A percentile compares a stretch with the other conserved stretches of the same genome.
Conservation (phyloP, 1,140 invertebrate species). For the Anastrepha ludens region DNA sequence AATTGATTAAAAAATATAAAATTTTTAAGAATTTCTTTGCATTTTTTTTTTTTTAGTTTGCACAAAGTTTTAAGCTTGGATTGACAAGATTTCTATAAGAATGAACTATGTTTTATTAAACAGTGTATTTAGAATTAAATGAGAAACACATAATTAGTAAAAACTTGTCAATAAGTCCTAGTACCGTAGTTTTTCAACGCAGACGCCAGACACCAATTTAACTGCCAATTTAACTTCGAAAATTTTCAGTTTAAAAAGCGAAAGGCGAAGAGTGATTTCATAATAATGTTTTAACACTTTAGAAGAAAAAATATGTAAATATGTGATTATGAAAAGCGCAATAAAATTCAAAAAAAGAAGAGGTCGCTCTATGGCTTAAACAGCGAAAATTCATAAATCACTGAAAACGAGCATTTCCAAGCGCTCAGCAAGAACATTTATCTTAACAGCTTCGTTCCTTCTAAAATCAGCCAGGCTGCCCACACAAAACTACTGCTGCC, state of each 20-base stretch:
- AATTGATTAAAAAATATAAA: too few relatives aligned
- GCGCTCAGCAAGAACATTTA: constrained; percentile 34
- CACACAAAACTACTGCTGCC: not conserved
- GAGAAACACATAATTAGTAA: too few relatives aligned
- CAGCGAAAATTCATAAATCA: not conserved
- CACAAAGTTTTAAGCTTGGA: too few relatives aligned
- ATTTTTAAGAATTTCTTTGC: too few relatives aligned
- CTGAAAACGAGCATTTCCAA: not conserved
- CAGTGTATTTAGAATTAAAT: too few relatives aligned
- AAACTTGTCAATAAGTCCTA: too few relatives aligned
- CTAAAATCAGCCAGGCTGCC: not conserved
- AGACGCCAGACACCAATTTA: too few relatives aligned
- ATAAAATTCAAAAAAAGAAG: not conserved
- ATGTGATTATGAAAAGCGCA: not conserved
- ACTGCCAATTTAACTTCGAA: too few relatives aligned
- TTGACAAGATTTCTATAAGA: too few relatives aligned
- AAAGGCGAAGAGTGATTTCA: not conserved
- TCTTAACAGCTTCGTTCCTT: constrained; percentile 2
- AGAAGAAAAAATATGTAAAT: not conserved
- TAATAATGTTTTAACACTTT: constrained; percentile 9
- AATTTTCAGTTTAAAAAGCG: not conserved
- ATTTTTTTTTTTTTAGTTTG: too few relatives aligned
- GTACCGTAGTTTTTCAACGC: too few relatives aligned
- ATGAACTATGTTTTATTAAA: too few relatives aligned
- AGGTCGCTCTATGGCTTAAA: not conserved